Base-by-base conservation (phyloP, 2,113 vertebrate genomes). In the Cebidichthys violaceus region DNA sequence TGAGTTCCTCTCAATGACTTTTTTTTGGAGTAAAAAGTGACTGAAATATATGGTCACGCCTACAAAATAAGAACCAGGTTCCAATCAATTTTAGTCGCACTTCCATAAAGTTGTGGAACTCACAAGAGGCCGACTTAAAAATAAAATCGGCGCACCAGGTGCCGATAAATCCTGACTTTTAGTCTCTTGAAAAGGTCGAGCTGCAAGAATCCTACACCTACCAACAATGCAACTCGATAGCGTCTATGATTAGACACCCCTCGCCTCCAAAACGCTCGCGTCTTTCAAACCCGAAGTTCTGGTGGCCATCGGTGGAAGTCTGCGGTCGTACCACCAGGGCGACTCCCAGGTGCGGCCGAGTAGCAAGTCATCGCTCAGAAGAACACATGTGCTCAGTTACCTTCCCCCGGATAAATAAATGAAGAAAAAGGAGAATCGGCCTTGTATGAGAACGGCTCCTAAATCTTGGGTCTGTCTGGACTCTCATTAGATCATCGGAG, bases 401-500 rank as follows among this genome's bases (percentile, higher is more conserved):
- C 50, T 77, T 74, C 24, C 59, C 59, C 55, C 71, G 65, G 64
- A 86, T 84, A 82, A 89, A 91, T 74, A 88, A 77, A 89, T 83
- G 27, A 54, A 57, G 64, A 60, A 62, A 57, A 39, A 54, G 24
- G 62, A 82, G 67, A 87, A 87, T 70, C 29, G 67, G 70, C 31
- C 75, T 41, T 54, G 72, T 79, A 65, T 64, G 79, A 74, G 79
- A 85, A 35, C 45, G 5, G 47, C 64, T 94, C 94, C 93, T 96
- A 92, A 96, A 95, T 96, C 95, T 96, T 88, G 10, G 93, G 93
- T 77, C 85, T 82, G 88, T 89, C 91, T 95, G 95, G 95, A 95
- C 95, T 94, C 92, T 96, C 93, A 95, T 97, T 97, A 97, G 96
- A 95, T 97, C 96, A 97, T 96, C 90, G 88, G 95, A 95, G 94